Evolutionary conservation across 92 coral and sea anemone species (phyloP).

Genomic region (Epizoanthus ramosus): DNA sequence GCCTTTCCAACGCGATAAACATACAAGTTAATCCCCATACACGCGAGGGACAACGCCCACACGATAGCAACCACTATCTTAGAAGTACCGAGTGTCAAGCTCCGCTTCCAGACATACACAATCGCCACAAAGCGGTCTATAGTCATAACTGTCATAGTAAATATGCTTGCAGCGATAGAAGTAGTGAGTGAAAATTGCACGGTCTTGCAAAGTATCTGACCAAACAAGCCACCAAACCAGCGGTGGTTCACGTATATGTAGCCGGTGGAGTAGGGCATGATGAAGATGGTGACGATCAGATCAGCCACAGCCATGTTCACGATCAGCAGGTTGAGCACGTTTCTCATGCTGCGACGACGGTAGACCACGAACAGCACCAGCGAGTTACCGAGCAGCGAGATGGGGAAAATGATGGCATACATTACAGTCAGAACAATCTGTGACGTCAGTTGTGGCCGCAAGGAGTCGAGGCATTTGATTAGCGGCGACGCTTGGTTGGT

Average conservation of each 20-base stretch:
- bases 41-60: conserved; percentile 71
- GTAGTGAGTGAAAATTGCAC: conserved; percentile 75
- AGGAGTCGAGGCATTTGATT: background rate
- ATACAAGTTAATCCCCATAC: conserved; percentile 75
- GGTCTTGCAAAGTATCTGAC: conserved; percentile 68
- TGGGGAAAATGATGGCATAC: conserved; percentile 78
- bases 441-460: conserved; percentile 37
- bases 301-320: conserved; percentile 93
- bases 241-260: conserved; percentile 64
- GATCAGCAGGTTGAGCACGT: conserved; percentile 75
- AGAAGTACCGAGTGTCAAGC: conserved; percentile 74
- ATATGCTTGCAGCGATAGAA: conserved; percentile 79
- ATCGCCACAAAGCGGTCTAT: conserved; percentile 80
- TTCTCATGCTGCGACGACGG: conserved; percentile 79
- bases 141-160: conserved; percentile 78
- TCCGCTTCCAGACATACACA: conserved; percentile 73
- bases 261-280: conserved; percentile 78
- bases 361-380: conserved; percentile 85
- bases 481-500: background rate
- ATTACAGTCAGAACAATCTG: conserved; percentile 64
- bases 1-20: conserved; percentile 63
- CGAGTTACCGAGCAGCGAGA: conserved; percentile 82
- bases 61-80: conserved; percentile 61
- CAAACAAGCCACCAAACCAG: conserved; percentile 84
- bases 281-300: conserved; percentile 71